Base-by-base conservation (phyloP, 2,888 invertebrate species). In the Tromatobia lineatoria region DNA sequence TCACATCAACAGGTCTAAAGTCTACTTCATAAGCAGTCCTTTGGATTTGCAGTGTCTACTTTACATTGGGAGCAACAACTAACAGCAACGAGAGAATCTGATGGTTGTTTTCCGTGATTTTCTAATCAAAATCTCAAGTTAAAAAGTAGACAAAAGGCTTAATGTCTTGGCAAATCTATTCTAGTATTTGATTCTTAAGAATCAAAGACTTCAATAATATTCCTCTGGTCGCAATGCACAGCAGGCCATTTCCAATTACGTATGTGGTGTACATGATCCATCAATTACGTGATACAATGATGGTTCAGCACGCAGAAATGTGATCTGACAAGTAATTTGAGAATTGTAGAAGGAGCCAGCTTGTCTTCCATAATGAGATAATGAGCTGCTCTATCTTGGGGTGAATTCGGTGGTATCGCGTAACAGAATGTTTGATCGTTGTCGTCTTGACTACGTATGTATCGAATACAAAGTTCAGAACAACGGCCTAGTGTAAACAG, bases 361-460 rank as follows among this genome's bases (percentile, higher is more conserved):
- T 13, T 25, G 25, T 61, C 34, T n/a, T 10, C 18, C 38, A n/a
- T 61, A 34, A 61, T 18, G 34, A 13, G 69, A n/a, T 50, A 38
- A 38, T 38, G 23, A 15, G 23, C 15, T 23, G 20, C 42, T 38
- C 15, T n/a, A 10, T 29, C 25, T 61, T 34, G 38, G 18, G 20
- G 29, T 3, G 47, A 61, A 29, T 20, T 47, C 29, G 45, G 18
- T 15, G 57, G 57, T 57, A 20, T 73, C 8, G 59, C 13, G 18
- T 18, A 29, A 34, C 50, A 47, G 54, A 52, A 38, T 85, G 92
- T 92, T 93, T 92, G 91, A 88, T 93, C 92, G 90, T 92, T 93
- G 92, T 92, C 91, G 90, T 92, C 92, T 87, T 92, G 92, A 87
- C 91, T 88, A 91, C 90, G 78, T 64, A 10, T 20, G 42, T 83